Percentiles rank a stretch among this genome's conserved stretches.
phyloP scores from a whole-genome alignment of 2,888 invertebrate genomes.

The Morpho deidamia region DNA sequence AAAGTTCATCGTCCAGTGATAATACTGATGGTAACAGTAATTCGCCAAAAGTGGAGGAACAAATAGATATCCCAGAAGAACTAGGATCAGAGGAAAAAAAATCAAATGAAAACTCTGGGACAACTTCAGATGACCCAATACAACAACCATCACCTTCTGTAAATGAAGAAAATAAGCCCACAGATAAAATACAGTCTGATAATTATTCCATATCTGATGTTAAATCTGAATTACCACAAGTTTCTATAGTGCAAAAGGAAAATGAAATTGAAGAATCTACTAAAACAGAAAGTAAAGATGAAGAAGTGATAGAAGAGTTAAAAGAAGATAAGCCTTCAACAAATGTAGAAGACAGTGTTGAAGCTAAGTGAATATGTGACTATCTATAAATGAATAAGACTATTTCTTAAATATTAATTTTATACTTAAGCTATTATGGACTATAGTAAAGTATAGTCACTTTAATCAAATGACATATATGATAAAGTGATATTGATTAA shows the following conservation, averaged over 20 bases:
- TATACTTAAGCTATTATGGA: no score
- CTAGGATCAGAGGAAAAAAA: slow-evolving; percentile 22
- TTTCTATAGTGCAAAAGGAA: slow-evolving; percentile 26
- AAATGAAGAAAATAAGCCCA: slow-evolving; percentile 25
- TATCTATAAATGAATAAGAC: no score
- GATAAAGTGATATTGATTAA: no score
- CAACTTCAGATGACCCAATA: slow-evolving; percentile 8
- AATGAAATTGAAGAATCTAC: slow-evolving; percentile 24
- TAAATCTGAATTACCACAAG: slow-evolving; percentile 51
- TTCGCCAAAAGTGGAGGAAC: slow-evolving; percentile 57
- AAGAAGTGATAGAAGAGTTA: slow-evolving; percentile 19
- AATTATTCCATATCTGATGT: slow-evolving; percentile 67
- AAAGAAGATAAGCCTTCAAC: slow-evolving; percentile 10
- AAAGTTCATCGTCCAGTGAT: slow-evolving; percentile 68
- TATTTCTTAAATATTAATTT: no score
- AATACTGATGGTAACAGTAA: slow-evolving; percentile 68
- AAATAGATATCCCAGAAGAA: slow-evolving; percentile 27
- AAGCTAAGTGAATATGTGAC: background rate
- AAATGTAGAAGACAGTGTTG: background rate
- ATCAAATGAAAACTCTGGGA: slow-evolving; percentile 26
- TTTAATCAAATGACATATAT: no score
- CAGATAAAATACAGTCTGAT: slow-evolving; percentile 46
- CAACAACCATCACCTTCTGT: slow-evolving; percentile 29
- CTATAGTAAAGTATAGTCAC: no score
- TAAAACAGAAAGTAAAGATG: slow-evolving; percentile 21